phyloP scores from a whole-genome alignment of 2,113 vertebrate genomes.

The Sialia sialis region DNA sequence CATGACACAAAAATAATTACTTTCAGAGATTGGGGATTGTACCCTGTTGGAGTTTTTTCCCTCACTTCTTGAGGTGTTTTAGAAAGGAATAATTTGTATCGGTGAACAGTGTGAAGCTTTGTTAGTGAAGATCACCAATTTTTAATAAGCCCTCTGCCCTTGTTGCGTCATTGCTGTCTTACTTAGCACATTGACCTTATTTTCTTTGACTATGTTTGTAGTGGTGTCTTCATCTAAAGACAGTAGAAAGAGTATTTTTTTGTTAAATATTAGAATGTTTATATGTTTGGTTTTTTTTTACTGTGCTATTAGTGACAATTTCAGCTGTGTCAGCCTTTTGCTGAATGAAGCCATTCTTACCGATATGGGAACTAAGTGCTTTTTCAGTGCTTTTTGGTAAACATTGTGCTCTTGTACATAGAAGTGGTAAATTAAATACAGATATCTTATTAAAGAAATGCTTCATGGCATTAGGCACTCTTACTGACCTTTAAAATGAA shows the following conservation, averaged over 20 bases:
- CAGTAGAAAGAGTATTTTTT: not conserved
- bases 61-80: not conserved
- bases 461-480: not conserved
- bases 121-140: not conserved
- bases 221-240: not conserved
- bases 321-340: not conserved
- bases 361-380: not conserved
- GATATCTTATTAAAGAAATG: not conserved
- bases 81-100: not conserved
- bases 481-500: not conserved
- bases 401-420: not conserved
- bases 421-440: not conserved
- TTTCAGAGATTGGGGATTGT: not conserved
- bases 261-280: not conserved
- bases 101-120: not conserved
- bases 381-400: not conserved
- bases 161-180: not conserved
- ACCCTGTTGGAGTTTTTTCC: not conserved
- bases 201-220: not conserved
- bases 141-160: not conserved
- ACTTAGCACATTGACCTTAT: not conserved
- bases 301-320: not conserved
- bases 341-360: not conserved
- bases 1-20: not conserved
- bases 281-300: not conserved